Percentiles rank a stretch among this genome's conserved stretches.
Evolutionary conservation across 1,140 invertebrate species (phyloP).

Genomic region (Yoshiicerus persimilis): DNA sequence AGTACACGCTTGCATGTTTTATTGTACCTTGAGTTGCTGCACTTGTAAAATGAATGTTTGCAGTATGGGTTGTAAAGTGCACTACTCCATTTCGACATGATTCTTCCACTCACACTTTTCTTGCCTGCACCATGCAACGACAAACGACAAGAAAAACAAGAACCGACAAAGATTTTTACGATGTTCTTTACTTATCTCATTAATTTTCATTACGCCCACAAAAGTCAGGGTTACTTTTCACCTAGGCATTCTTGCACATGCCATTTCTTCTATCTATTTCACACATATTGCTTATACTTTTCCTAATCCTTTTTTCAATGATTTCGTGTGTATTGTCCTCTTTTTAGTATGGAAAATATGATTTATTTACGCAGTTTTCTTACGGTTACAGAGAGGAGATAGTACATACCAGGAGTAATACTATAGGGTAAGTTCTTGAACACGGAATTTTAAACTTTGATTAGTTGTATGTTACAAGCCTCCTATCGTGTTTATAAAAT

Average conservation of each 20-base stretch:
- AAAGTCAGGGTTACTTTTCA: constrained; percentile 1
- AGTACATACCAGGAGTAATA: neutral
- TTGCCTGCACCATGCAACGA: neutral
- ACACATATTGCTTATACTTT: neutral
- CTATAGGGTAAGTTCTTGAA: neutral
- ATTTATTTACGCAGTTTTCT: neutral
- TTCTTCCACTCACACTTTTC: neutral
- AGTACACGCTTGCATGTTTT: neutral
- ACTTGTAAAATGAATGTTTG: neutral
- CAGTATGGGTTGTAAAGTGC: neutral
- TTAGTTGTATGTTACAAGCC: neutral
- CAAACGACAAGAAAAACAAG: neutral
- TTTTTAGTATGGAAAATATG: neutral
- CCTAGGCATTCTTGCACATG: neutral
- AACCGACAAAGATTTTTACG: constrained; percentile 31
- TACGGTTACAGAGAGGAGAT: too few species aligned
- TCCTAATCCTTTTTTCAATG: neutral
- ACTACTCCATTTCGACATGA: neutral
- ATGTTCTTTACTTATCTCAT: constrained; percentile 24
- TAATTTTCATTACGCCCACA: constrained; percentile 33
- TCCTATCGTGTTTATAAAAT: neutral
- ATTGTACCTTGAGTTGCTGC: neutral
- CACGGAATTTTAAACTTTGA: too few species aligned
- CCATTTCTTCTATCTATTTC: neutral
- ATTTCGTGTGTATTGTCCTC: neutral